These are phyloP conservation scores for Gallinago media DNA, from an alignment of 2,113 vertebrate genomes.

Conservation along the genomic window DNA sequence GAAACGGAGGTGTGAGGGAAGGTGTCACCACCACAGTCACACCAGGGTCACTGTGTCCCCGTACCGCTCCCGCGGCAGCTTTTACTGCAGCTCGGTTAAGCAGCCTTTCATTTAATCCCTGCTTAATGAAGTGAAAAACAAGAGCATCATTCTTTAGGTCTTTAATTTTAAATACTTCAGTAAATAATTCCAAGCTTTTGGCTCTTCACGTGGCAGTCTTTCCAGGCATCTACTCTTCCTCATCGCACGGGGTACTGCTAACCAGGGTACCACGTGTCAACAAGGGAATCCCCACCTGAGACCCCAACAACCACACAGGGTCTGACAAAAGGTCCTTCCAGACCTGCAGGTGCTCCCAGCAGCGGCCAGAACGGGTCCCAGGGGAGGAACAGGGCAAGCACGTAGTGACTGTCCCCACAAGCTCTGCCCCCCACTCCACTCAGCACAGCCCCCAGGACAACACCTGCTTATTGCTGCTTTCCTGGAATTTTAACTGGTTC, in stretches of 20 bases:
- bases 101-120: background rate
- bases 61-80: background rate
- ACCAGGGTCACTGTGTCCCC: background rate
- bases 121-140: background rate
- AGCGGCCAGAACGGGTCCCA: background rate
- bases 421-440: background rate
- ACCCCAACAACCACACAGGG: background rate
- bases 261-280: background rate
- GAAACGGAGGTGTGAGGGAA: background rate
- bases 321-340: background rate
- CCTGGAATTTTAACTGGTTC: background rate
- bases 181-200: constrained; percentile 1
- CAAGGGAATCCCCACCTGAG: background rate
- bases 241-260: background rate
- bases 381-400: background rate
- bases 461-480: background rate
- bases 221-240: background rate
- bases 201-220: background rate
- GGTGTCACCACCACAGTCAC: background rate
- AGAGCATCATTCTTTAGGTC: background rate
- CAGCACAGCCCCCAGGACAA: background rate
- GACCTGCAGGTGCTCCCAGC: background rate
- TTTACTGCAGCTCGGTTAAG: background rate
- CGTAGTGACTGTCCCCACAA: background rate
- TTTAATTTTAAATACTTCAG: background rate